These are phyloP conservation scores for Australoheros facetus DNA, from an alignment of 2,797 vertebrate species.

Conservation along the genomic window DNA sequence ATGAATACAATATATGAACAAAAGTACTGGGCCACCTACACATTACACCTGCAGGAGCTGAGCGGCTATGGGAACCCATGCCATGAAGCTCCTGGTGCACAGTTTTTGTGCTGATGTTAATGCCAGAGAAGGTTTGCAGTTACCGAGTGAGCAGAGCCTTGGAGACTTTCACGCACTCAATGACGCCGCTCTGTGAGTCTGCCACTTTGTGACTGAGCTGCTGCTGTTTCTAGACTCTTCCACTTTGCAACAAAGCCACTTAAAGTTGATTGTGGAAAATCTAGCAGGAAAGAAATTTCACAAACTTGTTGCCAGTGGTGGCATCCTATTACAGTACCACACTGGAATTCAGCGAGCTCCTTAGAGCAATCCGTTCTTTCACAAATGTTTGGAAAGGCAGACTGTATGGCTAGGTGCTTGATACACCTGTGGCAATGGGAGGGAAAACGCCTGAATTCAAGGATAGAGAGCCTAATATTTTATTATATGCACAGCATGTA, in stretches of 20 bases:
- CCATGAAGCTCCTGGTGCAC: not conserved
- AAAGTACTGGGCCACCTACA: not conserved
- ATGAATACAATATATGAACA: not conserved
- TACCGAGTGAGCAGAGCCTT: not conserved
- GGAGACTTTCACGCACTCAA: not conserved
- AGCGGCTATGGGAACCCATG: not conserved
- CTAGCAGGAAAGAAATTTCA: not conserved
- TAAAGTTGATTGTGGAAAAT: not conserved
- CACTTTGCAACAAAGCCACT: not conserved
- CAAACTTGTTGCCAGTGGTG: not conserved
- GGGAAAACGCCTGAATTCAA: not conserved
- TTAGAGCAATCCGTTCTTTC: not conserved
- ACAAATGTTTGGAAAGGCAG: not conserved
- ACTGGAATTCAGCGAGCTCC: not conserved
- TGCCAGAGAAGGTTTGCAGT: not conserved
- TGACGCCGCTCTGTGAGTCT: not conserved
- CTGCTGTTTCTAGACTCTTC: not conserved
- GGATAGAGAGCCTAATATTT: not conserved
- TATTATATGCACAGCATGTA: not conserved
- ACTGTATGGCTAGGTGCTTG: not conserved
- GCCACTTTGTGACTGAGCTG: not conserved
- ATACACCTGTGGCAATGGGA: not conserved
- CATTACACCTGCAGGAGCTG: not conserved
- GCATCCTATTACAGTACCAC: not conserved
- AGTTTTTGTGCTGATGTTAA: not conserved